Percentiles rank a stretch among this genome's conserved stretches.
Conservation (phyloP, 2,113 vertebrate species). For the Cochlearius cochlearius region DNA sequence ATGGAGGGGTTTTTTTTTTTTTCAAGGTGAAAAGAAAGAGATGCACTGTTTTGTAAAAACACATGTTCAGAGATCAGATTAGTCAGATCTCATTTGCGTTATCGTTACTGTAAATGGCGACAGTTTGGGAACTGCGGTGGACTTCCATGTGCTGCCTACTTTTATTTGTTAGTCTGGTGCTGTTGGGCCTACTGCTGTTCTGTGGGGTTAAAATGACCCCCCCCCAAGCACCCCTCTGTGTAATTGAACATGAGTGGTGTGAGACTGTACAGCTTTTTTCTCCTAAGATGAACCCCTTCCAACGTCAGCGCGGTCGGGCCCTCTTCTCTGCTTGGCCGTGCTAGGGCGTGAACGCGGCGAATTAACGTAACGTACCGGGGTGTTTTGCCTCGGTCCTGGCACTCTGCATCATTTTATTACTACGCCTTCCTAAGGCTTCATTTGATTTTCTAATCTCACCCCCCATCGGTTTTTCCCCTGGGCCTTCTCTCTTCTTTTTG, state of each 20-base stretch:
- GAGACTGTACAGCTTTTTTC: background rate
- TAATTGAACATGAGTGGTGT: background rate
- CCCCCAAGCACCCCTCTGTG: background rate
- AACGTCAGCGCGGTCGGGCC: background rate
- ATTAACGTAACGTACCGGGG: background rate
- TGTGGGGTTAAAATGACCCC: background rate
- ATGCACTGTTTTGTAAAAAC: background rate
- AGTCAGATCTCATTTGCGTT: background rate
- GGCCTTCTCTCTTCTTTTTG: background rate
- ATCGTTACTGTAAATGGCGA: background rate
- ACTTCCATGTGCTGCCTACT: background rate
- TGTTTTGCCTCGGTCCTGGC: background rate
- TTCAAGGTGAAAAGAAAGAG: background rate
- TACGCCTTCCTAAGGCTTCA: background rate
- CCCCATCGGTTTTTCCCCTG: fast-evolving
- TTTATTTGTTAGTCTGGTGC: background rate
- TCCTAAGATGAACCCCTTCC: background rate
- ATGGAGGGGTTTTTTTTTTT: background rate
- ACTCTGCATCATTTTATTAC: background rate
- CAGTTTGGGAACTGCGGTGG: background rate
- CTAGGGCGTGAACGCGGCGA: background rate
- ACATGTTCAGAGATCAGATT: background rate
- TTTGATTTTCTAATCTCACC: background rate
- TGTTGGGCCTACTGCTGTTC: background rate
- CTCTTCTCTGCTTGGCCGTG: background rate